A percentile compares a stretch with the other conserved stretches of the same genome.
These are phyloP conservation scores for Gonatopus flavifemur DNA, from an alignment of 1,140 invertebrate species.

Conservation along the genomic window DNA sequence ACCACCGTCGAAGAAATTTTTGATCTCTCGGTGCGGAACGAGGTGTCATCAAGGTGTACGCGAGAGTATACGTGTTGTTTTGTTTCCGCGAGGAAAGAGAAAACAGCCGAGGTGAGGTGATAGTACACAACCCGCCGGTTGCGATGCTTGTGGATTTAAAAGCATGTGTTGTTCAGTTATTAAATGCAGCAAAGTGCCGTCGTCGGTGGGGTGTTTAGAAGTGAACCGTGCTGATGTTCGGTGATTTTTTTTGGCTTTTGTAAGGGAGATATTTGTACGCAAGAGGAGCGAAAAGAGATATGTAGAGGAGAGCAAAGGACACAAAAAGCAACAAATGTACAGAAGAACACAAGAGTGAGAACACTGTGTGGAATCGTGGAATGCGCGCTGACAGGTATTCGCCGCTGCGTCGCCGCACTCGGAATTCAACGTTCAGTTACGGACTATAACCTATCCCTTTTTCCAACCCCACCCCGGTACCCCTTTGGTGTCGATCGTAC, in stretches of 20 bases:
- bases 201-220: slow-evolving; percentile 1
- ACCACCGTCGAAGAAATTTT: too few relatives aligned
- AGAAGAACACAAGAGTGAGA: background rate
- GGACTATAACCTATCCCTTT: slow-evolving; percentile 20
- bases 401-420: slow-evolving; percentile 39
- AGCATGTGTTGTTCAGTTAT: too few relatives aligned
- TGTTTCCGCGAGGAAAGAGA: too few relatives aligned
- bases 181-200: background rate
- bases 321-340: background rate
- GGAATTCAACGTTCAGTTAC: slow-evolving; percentile 28
- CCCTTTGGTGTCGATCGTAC: slow-evolving; percentile 1
- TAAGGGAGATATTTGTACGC: background rate
- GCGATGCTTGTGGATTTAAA: too few relatives aligned
- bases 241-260: background rate
- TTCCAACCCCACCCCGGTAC: slow-evolving; percentile 2
- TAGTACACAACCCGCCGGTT: too few relatives aligned
- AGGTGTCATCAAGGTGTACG: too few relatives aligned
- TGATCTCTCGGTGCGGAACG: too few relatives aligned
- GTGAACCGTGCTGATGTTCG: slow-evolving; percentile 17
- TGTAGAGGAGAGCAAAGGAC: background rate
- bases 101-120: too few relatives aligned
- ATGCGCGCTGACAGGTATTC: slow-evolving; percentile 49
- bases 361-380: slow-evolving; percentile 39
- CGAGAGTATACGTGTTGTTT: too few relatives aligned
- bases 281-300: background rate